Conservation (phyloP, 2,888 invertebrate genomes). For the Trichacis sp. region DNA sequence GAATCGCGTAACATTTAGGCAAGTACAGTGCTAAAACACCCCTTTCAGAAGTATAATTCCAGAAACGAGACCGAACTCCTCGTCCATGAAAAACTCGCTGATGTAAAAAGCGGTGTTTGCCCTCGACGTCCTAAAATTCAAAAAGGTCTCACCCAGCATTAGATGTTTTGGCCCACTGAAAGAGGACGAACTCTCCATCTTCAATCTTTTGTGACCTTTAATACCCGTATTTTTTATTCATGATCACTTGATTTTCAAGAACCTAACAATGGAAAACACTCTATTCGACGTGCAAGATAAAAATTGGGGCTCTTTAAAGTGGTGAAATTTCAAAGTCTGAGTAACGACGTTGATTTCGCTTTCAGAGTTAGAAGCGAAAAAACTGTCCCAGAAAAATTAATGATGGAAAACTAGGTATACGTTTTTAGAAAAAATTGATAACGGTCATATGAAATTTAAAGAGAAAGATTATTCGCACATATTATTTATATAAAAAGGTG, state of each 20-base stretch:
- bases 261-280: neutral
- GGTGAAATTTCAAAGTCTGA: neutral
- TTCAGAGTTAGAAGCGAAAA: neutral
- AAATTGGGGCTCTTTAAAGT: neutral
- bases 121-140: conserved; percentile 55
- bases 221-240: neutral
- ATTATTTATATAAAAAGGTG: too few relatives aligned
- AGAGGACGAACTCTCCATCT: conserved; percentile 50
- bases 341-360: neutral
- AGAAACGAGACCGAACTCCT: conserved; percentile 54
- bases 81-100: conserved; percentile 21
- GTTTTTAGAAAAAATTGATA: too few relatives aligned
- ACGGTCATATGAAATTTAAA: too few relatives aligned
- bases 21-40: too few relatives aligned
- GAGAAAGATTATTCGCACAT: too few relatives aligned
- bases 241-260: neutral
- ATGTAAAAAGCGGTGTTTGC: conserved; percentile 52
- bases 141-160: conserved; percentile 62
- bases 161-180: conserved; percentile 47
- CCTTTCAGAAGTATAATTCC: conserved; percentile 52
- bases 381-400: neutral
- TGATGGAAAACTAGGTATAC: neutral
- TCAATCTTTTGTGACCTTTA: neutral
- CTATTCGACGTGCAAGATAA: neutral
- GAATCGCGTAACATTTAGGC: too few relatives aligned